Evolutionary conservation across 2,888 invertebrate genomes (phyloP), one percentile per base, ranked within the genome.

Genomic region (Leptopilina syphax): DNA sequence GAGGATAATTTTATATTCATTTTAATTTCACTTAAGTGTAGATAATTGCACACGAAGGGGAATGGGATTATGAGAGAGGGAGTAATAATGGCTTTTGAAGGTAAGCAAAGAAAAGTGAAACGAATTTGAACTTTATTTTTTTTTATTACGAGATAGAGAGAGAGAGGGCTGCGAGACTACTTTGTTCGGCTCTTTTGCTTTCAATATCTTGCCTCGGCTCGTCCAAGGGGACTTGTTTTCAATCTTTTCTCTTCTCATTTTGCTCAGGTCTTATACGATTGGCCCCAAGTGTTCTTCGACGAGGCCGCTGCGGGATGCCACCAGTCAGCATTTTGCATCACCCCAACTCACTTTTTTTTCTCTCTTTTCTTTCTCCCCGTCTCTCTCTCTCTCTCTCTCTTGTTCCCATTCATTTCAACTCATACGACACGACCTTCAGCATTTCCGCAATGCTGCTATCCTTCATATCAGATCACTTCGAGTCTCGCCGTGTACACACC

Each of bases 261-360:
- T 76, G 24, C 60, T 76, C n/a, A 24, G 80, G 66, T 84, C 82
- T 85, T 79, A 82, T 83, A 82, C 80, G 84, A 83, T 83, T 83
- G 83, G 80, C 79, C 79, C 77, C 80, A 76, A 84, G 81, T 76
- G 78, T 78, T 77, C 70, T 83, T 77, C 77, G 82, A 80, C 81
- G 79, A 78, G 73, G 79, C 65, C 82, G 77, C 78, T 65, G 65
- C 83, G 79, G 81, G 81, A 80, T 77, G 79, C 82, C 83, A 81
- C 70, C 68, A 85, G 81, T 85, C 84, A 85, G 84, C 84, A 84
- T 86, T 83, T 81, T 83, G 73, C 82, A 82, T 84, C 70, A 66
- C 65, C 70, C 79, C 76, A 78, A 50, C 70, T 79, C 67, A 70
- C 65, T 78, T 18, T 78, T 78, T 73, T 79, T 13, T 68, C 80